Evolutionary conservation across 30 jellyfish, hydroid and myxozoan genomes (phyloP).

Genomic region (Hydra vulgaris): DNA sequence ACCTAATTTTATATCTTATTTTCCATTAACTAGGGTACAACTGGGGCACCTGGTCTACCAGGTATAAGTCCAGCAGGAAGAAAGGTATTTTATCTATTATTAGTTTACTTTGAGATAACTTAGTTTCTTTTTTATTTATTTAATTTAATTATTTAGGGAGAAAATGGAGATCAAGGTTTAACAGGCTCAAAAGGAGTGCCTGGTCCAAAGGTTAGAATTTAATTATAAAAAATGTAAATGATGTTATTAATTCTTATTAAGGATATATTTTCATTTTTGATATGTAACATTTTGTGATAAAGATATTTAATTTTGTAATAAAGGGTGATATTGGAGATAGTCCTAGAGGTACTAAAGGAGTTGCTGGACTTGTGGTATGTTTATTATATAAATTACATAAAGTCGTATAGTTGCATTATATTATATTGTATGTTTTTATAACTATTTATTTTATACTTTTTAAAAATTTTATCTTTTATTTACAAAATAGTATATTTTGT

Average conservation of each 20-base stretch:
- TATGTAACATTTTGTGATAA: too few relatives aligned
- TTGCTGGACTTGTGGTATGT: neutral
- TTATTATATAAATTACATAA: too few relatives aligned
- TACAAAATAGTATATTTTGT: too few relatives aligned
- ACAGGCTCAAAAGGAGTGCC: constrained; percentile 46
- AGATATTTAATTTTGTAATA: neutral
- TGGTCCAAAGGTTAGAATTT: constrained; percentile 48
- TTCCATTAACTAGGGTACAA: neutral
- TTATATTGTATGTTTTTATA: too few relatives aligned
- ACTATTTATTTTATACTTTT: too few relatives aligned
- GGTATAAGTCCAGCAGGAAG: neutral
- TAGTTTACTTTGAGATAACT: neutral
- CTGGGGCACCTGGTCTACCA: neutral
- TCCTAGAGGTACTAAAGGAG: neutral
- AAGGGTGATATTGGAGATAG: neutral
- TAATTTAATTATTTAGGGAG: constrained; percentile 33
- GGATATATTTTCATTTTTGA: constrained; percentile 4
- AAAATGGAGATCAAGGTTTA: constrained; percentile 43
- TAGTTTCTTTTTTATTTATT: neutral
- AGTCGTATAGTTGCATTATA: too few relatives aligned
- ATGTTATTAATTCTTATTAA: neutral
- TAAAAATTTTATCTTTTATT: too few relatives aligned
- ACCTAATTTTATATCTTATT: too few relatives aligned
- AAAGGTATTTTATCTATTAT: neutral
- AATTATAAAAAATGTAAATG: neutral